These are phyloP conservation scores for Pseudopipra pipra DNA, from an alignment of 2,113 vertebrate species.

Conservation along the genomic window DNA sequence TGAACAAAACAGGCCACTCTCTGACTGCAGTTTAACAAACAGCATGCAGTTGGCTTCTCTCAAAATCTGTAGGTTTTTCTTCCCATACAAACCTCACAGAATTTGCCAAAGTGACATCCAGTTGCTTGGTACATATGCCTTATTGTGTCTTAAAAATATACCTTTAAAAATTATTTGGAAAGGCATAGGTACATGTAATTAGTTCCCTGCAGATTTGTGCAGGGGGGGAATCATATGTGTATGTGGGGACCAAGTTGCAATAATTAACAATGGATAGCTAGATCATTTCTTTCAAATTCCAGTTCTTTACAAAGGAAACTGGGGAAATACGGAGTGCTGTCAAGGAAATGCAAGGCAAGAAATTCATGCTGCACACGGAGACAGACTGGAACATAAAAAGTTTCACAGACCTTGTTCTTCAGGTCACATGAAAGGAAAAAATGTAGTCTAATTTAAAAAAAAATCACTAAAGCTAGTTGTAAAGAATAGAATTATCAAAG, in stretches of 20 bases:
- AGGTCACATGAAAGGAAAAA: constrained; percentile 23
- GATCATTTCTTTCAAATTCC: background rate
- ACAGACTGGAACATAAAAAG: background rate
- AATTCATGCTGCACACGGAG: background rate
- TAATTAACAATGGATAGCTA: background rate
- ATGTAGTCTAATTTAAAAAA: background rate
- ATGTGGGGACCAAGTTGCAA: background rate
- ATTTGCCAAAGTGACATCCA: background rate
- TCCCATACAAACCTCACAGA: background rate
- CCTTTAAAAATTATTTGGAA: background rate
- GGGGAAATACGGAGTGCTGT: background rate
- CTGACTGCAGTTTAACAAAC: background rate
- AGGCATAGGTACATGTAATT: background rate
- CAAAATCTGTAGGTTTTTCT: background rate
- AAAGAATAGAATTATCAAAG: constrained; percentile 54
- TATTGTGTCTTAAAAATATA: background rate
- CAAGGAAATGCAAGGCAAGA: background rate
- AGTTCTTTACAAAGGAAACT: background rate
- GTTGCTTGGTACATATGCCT: background rate
- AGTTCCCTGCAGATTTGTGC: background rate
- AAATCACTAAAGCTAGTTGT: constrained; percentile 16
- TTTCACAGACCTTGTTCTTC: constrained; percentile 17
- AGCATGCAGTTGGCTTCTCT: background rate
- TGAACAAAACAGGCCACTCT: background rate
- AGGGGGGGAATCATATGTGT: background rate